Evolutionary conservation across 1,140 invertebrate species (phyloP).

Genomic region (Bombus cullumanus): DNA sequence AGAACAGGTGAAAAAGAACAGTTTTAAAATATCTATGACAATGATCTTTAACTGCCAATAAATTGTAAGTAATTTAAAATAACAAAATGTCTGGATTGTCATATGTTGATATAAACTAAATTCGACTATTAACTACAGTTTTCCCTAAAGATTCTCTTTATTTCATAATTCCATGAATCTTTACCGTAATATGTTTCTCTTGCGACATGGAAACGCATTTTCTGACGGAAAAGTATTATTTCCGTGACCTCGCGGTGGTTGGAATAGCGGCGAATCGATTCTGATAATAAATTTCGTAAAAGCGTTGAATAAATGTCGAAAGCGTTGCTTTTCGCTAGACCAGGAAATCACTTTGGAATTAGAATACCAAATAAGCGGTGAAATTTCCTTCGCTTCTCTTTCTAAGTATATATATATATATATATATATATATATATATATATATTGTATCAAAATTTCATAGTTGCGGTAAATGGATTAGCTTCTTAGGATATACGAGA

Average conservation of each 20-base stretch:
- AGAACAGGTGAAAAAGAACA: too few species aligned
- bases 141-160: background rate
- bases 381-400: too few species aligned
- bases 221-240: background rate
- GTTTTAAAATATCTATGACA: background rate
- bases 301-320: background rate
- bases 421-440: background rate
- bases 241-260: background rate
- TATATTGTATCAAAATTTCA: background rate
- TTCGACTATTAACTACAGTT: background rate
- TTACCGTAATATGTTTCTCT: too few species aligned
- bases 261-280: background rate
- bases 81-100: background rate
- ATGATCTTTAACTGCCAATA: background rate
- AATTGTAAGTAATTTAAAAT: background rate
- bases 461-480: background rate
- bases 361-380: constrained; percentile 14
- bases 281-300: background rate
- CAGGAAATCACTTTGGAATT: background rate
- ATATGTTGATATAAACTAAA: background rate
- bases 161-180: background rate
- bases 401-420: background rate
- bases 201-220: background rate
- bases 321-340: background rate
- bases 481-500: background rate